These are phyloP conservation scores for Hypselothyrea guttata DNA, from an alignment of 2,888 invertebrate species.

Conservation along the genomic window DNA sequence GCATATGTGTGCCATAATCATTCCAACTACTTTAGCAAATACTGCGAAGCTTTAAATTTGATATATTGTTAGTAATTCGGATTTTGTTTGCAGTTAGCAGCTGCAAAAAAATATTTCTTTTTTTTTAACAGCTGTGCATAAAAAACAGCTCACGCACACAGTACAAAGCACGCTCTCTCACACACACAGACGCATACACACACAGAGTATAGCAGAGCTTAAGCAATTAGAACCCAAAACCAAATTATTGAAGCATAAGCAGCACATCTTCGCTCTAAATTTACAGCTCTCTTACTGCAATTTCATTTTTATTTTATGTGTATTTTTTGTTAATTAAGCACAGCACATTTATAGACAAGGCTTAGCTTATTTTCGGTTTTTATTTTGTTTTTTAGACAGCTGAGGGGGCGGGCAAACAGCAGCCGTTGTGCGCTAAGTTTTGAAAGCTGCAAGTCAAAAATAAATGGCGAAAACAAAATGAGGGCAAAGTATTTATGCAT, in stretches of 20 bases:
- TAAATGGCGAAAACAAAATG: constrained; percentile 43
- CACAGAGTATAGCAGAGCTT: constrained; percentile 27
- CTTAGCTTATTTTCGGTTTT: constrained; percentile 17
- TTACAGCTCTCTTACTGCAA: constrained; percentile 20
- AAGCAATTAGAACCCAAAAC: constrained; percentile 61
- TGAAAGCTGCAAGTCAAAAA: constrained; percentile 68
- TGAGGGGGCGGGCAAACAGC: constrained; percentile 53
- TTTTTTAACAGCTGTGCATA: constrained; percentile 42
- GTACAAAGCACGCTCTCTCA: background rate
- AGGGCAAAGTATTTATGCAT: constrained; percentile 30
- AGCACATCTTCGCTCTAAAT: constrained; percentile 51
- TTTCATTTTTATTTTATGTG: constrained; percentile 7
- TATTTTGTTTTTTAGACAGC: constrained; percentile 4
- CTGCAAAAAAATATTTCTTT: constrained; percentile 57
- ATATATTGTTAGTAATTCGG: constrained; percentile 40
- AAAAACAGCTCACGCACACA: constrained; percentile 24
- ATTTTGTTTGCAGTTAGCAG: constrained; percentile 36
- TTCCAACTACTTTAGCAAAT: constrained; percentile 73
- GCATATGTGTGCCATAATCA: constrained; percentile 23
- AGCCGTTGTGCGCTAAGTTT: constrained; percentile 62
- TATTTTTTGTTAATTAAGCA: constrained; percentile 64
- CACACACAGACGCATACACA: constrained; percentile 3
- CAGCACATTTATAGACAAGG: constrained; percentile 59
- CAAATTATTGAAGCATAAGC: constrained; percentile 70
- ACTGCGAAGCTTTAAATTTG: constrained; percentile 80